phyloP scores from a whole-genome alignment of 2,113 vertebrate species.

The Camelus dromedarius region DNA sequence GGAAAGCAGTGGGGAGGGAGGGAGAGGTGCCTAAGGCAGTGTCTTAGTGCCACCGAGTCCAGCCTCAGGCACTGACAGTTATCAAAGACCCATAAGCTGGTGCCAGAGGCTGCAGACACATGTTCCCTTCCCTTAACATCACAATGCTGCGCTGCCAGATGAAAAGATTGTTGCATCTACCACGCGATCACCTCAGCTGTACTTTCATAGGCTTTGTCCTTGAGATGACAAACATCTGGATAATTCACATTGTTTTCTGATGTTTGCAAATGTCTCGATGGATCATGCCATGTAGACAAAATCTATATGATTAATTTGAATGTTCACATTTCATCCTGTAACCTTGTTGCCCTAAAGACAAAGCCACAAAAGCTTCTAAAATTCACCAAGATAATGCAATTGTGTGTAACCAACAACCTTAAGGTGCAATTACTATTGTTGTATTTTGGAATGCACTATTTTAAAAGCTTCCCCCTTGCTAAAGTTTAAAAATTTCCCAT shows the following conservation, averaged over 20 bases:
- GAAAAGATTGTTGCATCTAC: neutral
- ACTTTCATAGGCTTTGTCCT: neutral
- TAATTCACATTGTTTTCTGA: constrained; percentile 20
- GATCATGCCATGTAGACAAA: neutral
- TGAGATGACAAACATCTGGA: neutral
- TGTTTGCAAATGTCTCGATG: neutral
- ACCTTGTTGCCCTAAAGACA: neutral
- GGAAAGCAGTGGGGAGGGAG: neutral
- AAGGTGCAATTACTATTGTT: constrained; percentile 1
- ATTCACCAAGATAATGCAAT: neutral
- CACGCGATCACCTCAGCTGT: neutral
- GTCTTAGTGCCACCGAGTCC: neutral
- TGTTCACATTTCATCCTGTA: neutral
- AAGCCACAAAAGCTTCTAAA: constrained; percentile 47
- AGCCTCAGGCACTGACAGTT: neutral
- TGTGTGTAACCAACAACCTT: neutral
- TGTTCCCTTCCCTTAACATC: neutral
- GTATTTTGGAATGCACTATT: constrained; percentile 42
- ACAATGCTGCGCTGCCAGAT: neutral
- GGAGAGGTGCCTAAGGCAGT: neutral
- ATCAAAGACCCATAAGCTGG: neutral
- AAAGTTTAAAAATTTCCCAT: constrained; percentile 57
- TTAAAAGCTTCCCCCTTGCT: constrained; percentile 40
- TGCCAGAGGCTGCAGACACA: neutral
- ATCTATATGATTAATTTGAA: neutral